Evolutionary conservation across 2,113 vertebrate species (phyloP).

Genomic region (Hyperoodon ampullatus): DNA sequence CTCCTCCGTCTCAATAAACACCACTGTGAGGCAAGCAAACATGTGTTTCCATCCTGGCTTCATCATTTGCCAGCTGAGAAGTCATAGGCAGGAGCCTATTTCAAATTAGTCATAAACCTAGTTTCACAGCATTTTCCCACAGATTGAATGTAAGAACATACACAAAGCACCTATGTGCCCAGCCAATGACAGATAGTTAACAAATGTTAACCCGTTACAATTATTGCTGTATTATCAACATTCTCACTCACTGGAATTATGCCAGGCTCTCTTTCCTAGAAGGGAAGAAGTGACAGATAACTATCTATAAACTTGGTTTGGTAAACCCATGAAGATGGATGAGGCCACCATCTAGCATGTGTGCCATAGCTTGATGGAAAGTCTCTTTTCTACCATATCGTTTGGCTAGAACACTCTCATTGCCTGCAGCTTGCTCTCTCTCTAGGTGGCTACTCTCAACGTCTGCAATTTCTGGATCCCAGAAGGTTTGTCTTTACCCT

Average conservation of each 20-base stretch:
- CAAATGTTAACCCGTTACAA: not conserved
- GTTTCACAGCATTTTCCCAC: not conserved
- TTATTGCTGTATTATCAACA: not conserved
- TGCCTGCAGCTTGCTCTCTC: not conserved
- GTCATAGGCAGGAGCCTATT: not conserved
- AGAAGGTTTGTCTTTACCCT: not conserved
- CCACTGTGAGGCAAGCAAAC: not conserved
- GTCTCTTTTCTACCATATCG: not conserved
- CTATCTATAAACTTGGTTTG: not conserved
- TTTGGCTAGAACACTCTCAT: not conserved
- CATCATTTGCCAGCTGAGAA: not conserved
- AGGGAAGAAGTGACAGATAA: not conserved
- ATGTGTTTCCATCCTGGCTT: not conserved
- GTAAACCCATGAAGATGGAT: not conserved
- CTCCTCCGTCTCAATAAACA: not conserved
- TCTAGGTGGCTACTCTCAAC: not conserved
- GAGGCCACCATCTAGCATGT: not conserved
- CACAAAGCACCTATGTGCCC: not conserved
- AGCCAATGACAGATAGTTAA: not conserved
- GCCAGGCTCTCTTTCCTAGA: not conserved
- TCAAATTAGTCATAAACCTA: not conserved
- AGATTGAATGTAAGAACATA: not conserved
- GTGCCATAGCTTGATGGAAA: not conserved
- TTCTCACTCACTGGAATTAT: not conserved
- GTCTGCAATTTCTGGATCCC: not conserved